These are phyloP conservation scores for Danio rerio DNA, from an alignment of 2,113 vertebrate species.

Conservation along the genomic window GRCz12tu NC_133177.1:29652001-29652500, in stretches of 20 bases:
- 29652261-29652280: slow-evolving; percentile 9
- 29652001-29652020: slow-evolving; percentile 19
- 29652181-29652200: slow-evolving; percentile 26
- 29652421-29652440: not conserved
- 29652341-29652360: not conserved
- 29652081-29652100: slow-evolving; percentile 37
- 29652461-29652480: slow-evolving; percentile 30
- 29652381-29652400: not conserved
- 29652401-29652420: not conserved
- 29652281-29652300: not conserved
- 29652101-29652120: slow-evolving; percentile 12
- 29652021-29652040: slow-evolving; percentile 27
- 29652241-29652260: not conserved
- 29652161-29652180: not conserved
- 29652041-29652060: not conserved
- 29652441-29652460: slow-evolving; percentile 18
- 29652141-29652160: slow-evolving; percentile 27
- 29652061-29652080: slow-evolving; percentile 25
- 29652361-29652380: not conserved
- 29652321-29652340: slow-evolving; percentile 15
- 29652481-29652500: slow-evolving; percentile 21
- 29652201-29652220: slow-evolving; percentile 29
- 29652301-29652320: slow-evolving; percentile 11
- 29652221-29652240: not conserved
- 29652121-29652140: not conserved